A percentile compares a stretch with the other conserved stretches of the same genome.
These are phyloP conservation scores for Opisthograptis luteolata DNA, from an alignment of 2,888 invertebrate genomes.

Conservation along the genomic window DNA sequence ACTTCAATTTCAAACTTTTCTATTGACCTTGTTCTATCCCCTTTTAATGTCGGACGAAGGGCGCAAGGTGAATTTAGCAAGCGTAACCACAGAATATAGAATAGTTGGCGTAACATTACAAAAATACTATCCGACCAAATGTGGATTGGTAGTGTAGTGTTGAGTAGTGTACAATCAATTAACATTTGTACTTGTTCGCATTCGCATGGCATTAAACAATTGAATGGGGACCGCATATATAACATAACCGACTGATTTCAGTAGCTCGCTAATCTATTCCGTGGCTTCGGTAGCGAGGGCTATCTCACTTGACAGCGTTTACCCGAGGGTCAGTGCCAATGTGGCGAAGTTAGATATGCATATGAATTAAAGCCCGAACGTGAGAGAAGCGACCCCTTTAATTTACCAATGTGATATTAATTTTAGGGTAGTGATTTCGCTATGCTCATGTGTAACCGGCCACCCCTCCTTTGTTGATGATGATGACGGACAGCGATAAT, in stretches of 20 bases:
- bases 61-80: slow-evolving; percentile 57
- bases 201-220: slow-evolving; percentile 53
- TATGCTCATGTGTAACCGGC: slow-evolving; percentile 53
- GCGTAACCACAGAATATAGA: no score
- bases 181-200: slow-evolving; percentile 51
- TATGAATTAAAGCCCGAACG: slow-evolving; percentile 49
- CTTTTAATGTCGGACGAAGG: slow-evolving; percentile 50
- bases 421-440: slow-evolving; percentile 68
- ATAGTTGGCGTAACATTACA: no score
- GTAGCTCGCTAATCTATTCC: slow-evolving; percentile 38
- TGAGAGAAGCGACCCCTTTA: slow-evolving; percentile 55
- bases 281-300: slow-evolving; percentile 36
- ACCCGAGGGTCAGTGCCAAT: slow-evolving; percentile 55
- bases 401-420: slow-evolving; percentile 70
- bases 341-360: slow-evolving; percentile 63
- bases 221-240: slow-evolving; percentile 44
- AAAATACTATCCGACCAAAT: slow-evolving; percentile 42
- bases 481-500: slow-evolving; percentile 57
- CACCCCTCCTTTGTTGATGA: slow-evolving; percentile 49
- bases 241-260: slow-evolving; percentile 57
- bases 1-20: slow-evolving; percentile 44
- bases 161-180: slow-evolving; percentile 47
- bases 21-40: slow-evolving; percentile 60
- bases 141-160: slow-evolving; percentile 36
- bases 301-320: slow-evolving; percentile 52